Conservation (phyloP, 2,888 invertebrate genomes). For the Coecobrya sp. region DNA sequence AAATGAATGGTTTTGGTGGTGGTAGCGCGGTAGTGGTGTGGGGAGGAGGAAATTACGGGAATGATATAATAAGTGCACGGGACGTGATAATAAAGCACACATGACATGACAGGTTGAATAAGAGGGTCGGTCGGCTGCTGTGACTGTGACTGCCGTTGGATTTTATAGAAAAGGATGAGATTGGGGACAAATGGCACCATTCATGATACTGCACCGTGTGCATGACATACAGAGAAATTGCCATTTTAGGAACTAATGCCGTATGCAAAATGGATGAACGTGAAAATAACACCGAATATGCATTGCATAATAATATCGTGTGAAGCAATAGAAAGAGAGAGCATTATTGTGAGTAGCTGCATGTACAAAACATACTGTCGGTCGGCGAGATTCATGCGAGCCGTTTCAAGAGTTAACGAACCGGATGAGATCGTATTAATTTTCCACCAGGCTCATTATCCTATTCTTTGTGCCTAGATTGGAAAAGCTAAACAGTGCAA, state of each 20-base stretch:
- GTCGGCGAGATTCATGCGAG: conserved; percentile 68
- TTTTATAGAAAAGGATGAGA: conserved; percentile 59
- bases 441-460: conserved; percentile 78
- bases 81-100: conserved; percentile 77
- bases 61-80: conserved; percentile 52
- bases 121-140: conserved; percentile 53
- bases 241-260: conserved; percentile 30
- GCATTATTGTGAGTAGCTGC: not conserved
- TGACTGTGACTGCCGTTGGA: conserved; percentile 15
- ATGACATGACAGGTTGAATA: conserved; percentile 78
- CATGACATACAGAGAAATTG: conserved; percentile 30
- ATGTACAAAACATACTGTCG: conserved; percentile 33
- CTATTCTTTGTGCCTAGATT: conserved; percentile 52
- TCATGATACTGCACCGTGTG: not conserved
- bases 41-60: conserved; percentile 28
- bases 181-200: conserved; percentile 69
- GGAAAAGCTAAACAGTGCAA: conserved; percentile 6
- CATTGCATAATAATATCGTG: conserved; percentile 16
- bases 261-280: conserved; percentile 5
- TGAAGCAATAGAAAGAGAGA: conserved; percentile 2
- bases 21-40: not conserved
- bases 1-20: conserved; percentile 36
- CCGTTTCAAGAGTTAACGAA: conserved; percentile 80
- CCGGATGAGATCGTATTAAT: conserved; percentile 80
- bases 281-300: conserved; percentile 2